Evolutionary conservation across 2,888 invertebrate species (phyloP).

Genomic region (Hydroisotoma schaefferi): DNA sequence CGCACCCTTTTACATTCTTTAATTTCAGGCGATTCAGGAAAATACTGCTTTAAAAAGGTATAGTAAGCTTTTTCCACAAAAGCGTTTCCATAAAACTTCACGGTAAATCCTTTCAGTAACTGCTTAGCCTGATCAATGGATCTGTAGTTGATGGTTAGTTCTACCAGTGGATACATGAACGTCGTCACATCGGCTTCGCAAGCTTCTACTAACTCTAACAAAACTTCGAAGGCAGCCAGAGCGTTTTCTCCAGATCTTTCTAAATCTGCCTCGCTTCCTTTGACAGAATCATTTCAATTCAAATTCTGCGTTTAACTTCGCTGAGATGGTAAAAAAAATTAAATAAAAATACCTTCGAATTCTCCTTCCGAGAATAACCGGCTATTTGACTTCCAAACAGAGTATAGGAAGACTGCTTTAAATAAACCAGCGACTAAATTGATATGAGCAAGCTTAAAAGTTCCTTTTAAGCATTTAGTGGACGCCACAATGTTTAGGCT

Average conservation of each 20-base stretch:
- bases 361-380: not conserved
- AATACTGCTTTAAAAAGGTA: slow-evolving; percentile 30
- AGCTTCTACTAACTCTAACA: slow-evolving; percentile 10
- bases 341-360: not conserved
- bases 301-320: not conserved
- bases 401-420: slow-evolving; percentile 23
- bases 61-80: slow-evolving; percentile 29
- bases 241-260: slow-evolving; percentile 27
- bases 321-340: too few species aligned
- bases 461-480: not conserved
- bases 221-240: slow-evolving; percentile 23
- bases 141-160: slow-evolving; percentile 25
- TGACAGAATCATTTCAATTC: not conserved
- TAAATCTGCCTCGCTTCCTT: slow-evolving; percentile 10
- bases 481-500: not conserved
- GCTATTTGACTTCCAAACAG: slow-evolving; percentile 17
- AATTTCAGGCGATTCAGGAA: slow-evolving; percentile 22
- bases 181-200: slow-evolving; percentile 32
- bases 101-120: slow-evolving; percentile 20
- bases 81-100: slow-evolving; percentile 22
- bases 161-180: slow-evolving; percentile 34
- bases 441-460: slow-evolving; percentile 26
- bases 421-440: slow-evolving; percentile 24
- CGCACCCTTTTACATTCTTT: slow-evolving; percentile 11
- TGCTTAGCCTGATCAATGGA: slow-evolving; percentile 21